Evolutionary conservation across 92 coral and sea anemone genomes (phyloP), one percentile per base, ranked within the genome.

Genomic region (Meandrina meandrites): DNA sequence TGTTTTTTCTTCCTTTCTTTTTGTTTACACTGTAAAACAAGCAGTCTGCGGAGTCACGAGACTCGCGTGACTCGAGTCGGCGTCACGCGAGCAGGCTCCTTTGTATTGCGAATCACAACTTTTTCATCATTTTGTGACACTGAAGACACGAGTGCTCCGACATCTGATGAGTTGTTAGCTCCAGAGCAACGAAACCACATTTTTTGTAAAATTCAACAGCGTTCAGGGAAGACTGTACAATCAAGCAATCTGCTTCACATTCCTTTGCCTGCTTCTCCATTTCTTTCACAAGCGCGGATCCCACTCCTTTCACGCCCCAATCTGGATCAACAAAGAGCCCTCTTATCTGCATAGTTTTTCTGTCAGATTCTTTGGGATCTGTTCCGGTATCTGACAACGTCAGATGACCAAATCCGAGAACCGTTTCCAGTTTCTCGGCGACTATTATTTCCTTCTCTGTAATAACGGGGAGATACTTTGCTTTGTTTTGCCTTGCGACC

Each of bases 401-500:
- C 54, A 94, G 87, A 68, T 96, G 98, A 15, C 93, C 96, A 89
- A 96, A 96, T 7, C 96, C 98, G n/a, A 88, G 54, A 70, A 94
- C 84, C 2, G 36, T 69, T 8, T 87, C 83, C 14, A 27, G 24
- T 32, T 84, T 84, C 54, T 75, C 91, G 13, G 91, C 96, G 32
- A 96, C 94, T 28, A 91, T 18, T 13, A 95, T 89, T 79, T 92
- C 94, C 3, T 62, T 79, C 67, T 84, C 93, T 32, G 74, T 50
- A 54, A 96, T 85, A 67, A 78, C 87, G 6, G 92, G 92, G 19
- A 85, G 56, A 64, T 92, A 96, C 15, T 78, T 83, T 31, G 86
- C 90, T 68, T 73, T 54, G 64, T 82, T 80, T 54, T 84, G 94
- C 66, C 90, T 76, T 72, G 83, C 81, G 83, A 78, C 84, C 98